Conservation (phyloP, 2,113 vertebrate genomes). For the Forbesichthys agassizii region DNA sequence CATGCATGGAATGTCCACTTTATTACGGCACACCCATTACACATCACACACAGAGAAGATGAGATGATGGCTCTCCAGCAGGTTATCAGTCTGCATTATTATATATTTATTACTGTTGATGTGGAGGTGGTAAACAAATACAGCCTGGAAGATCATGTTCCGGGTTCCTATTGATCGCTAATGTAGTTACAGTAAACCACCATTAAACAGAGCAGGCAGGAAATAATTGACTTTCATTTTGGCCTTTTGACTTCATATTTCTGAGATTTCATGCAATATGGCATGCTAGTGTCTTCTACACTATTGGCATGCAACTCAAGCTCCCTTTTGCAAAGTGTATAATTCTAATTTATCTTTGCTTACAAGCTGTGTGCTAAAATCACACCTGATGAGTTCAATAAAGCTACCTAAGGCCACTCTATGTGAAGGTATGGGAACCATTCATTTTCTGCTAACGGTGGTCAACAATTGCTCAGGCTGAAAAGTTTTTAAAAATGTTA, state of each 20-base stretch:
- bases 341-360: not conserved
- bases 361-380: not conserved
- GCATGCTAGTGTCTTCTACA: too few species aligned
- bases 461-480: too few species aligned
- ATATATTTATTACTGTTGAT: conserved; percentile 28
- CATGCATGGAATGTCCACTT: too few species aligned
- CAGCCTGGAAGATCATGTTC: conserved; percentile 14
- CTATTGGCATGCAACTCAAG: too few species aligned
- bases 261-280: not conserved
- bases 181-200: conserved; percentile 8
- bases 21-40: not conserved
- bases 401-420: too few species aligned
- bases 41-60: conserved; percentile 11
- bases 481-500: too few species aligned
- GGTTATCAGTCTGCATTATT: not conserved
- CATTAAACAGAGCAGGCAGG: conserved; percentile 19
- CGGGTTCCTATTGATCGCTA: conserved; percentile 13
- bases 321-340: not conserved
- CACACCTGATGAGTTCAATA: too few species aligned
- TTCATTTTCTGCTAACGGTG: too few species aligned
- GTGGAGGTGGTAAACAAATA: conserved; percentile 37
- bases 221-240: conserved; percentile 25
- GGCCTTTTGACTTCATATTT: conserved; percentile 13
- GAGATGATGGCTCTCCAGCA: conserved; percentile 9
- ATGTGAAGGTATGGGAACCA: too few species aligned